These are phyloP conservation scores for Caenorhabditis imperialis DNA, from an alignment of 2,888 invertebrate species.

Conservation along the genomic window DNA sequence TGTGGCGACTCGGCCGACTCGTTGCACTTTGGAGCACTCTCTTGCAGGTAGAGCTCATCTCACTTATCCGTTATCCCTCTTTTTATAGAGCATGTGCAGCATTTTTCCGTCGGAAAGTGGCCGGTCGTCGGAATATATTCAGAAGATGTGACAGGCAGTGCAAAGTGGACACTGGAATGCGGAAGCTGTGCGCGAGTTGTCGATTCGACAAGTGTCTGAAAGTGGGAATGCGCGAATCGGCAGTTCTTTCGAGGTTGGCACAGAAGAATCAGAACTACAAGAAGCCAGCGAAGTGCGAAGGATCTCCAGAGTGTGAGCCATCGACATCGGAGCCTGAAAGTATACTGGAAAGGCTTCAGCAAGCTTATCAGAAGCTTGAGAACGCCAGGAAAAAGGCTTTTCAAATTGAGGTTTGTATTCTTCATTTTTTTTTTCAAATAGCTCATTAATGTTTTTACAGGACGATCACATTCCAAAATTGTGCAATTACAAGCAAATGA, in stretches of 20 bases:
- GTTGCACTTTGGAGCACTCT: constrained; percentile 40
- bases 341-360: constrained; percentile 29
- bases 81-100: constrained; percentile 46
- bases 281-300: background rate
- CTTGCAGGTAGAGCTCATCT: constrained; percentile 31
- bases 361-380: constrained; percentile 16
- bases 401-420: constrained; percentile 5
- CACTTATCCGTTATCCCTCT: background rate
- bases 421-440: background rate
- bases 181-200: constrained; percentile 51
- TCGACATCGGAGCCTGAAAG: constrained; percentile 27
- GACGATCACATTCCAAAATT: constrained; percentile 14
- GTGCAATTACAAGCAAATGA: constrained; percentile 35
- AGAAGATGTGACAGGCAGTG: constrained; percentile 43
- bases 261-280: constrained; percentile 39
- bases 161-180: constrained; percentile 29
- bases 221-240: constrained; percentile 47
- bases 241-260: constrained; percentile 35
- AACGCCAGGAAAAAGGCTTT: constrained; percentile 16
- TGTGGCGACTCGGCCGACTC: constrained; percentile 45
- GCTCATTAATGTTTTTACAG: too few species aligned
- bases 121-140: constrained; percentile 28
- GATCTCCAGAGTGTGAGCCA: constrained; percentile 9
- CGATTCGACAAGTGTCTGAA: constrained; percentile 46
- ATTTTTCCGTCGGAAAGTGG: constrained; percentile 50